Evolutionary conservation across 2,113 vertebrate genomes (phyloP), one percentile per base, ranked within the genome.

Genomic region (Corythornis vintsioides): DNA sequence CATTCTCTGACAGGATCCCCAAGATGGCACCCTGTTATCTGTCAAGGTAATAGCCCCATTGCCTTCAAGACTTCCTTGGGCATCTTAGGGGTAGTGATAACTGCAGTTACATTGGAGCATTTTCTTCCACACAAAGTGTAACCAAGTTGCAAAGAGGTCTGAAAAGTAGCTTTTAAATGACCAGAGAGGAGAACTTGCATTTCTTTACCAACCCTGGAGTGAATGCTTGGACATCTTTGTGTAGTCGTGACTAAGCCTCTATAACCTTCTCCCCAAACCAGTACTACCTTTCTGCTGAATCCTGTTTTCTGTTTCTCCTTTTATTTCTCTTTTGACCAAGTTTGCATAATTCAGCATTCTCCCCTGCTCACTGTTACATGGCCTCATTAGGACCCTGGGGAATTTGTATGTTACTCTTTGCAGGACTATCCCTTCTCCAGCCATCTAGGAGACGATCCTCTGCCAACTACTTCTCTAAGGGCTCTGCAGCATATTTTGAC

Each of bases 181-280:
- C 35, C 21, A 76, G 35, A 60, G 35, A 47, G 4, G n/a, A 93
- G 38, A 91, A 60, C 18, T 77, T 83, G 7, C 56, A 7, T 87
- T 90, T 93, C 55, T 31, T 82, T 86, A 65, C 43, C n/a, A 48
- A 72, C 35, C 69, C 86, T 93, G 47, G 72, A 88, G 72, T 76
- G 88, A 80, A 75, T 89, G 66, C 83, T 86, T 88, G 72, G 72
- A 50, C 52, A 88, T 77, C 76, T 88, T 94, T 83, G 35, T 77
- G 42, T 83, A 64, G 38, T 65, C 81, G 86, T 90, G 89, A 94
- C 93, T 94, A 93, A 94, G 89, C 45, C 48, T 94, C 26, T 53
- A 6, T 90, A 83, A 95, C 94, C 84, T 94, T 93, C 57, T 93
- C 66, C 73, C 53, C 43, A 89, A 74, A 88, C 33, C 80, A 71